A percentile compares a stretch with the other conserved stretches of the same genome.
phyloP scores from a whole-genome alignment of 1,140 invertebrate species.

The Branchinecta lynchi region DNA sequence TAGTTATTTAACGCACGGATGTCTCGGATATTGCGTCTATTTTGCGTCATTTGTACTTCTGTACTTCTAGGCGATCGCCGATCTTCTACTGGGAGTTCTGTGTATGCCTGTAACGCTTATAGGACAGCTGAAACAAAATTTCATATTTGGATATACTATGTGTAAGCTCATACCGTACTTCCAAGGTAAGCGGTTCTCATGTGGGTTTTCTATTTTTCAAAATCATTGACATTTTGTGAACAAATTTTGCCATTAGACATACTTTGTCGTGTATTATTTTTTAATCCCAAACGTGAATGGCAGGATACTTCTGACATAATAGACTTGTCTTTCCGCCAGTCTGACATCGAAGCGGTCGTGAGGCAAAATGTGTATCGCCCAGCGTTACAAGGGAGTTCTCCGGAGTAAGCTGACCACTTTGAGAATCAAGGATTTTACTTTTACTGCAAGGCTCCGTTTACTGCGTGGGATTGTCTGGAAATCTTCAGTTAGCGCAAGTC shows the following conservation, averaged over 20 bases:
- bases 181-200: slow-evolving; percentile 36
- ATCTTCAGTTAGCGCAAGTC: no score
- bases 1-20: no score
- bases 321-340: neutral
- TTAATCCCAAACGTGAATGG: neutral
- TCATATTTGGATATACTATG: slow-evolving; percentile 44
- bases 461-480: no score
- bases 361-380: no score
- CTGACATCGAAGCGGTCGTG: no score
- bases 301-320: neutral
- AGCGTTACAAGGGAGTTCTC: no score
- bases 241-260: neutral
- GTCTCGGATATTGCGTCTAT: neutral
- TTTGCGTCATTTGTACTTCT: slow-evolving; percentile 25
- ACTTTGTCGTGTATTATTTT: neutral
- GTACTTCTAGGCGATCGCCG: slow-evolving; percentile 39
- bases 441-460: no score
- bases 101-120: slow-evolving; percentile 48
- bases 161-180: slow-evolving; percentile 44
- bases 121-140: slow-evolving; percentile 41
- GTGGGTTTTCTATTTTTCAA: neutral
- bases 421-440: no score
- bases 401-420: no score
- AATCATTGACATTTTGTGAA: neutral
- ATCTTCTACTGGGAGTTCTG: slow-evolving; percentile 43